Evolutionary conservation across 2,797 vertebrate species (phyloP), one percentile per base, ranked within the genome.

Genomic region (Yasuhikotakia modesta): DNA sequence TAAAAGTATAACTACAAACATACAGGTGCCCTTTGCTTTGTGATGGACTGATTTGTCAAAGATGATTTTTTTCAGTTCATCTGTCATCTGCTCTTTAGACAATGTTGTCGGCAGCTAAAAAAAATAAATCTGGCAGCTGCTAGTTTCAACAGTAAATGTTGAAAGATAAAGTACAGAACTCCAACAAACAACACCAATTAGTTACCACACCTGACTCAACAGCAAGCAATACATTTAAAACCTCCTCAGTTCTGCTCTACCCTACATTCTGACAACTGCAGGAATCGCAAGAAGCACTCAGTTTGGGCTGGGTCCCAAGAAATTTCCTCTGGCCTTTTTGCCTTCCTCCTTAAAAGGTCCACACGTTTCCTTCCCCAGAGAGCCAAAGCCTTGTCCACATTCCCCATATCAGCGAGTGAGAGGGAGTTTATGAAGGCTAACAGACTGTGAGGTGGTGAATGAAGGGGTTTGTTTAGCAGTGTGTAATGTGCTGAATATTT

Each of bases 251-350:
- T 43, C 24, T 72, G 48, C 48, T 76, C 3, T 14, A 77, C 4
- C 63, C 67, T 53, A 27, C 8, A 13, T 5, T n/a, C 72, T 50
- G 64, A 81, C 73, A 83, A 14, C 78, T 76, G 66, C 70, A 80
- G 48, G 60, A 53, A 35, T 35, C 52, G 46, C 16, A 73, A 53
- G 78, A 76, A 83, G 69, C n/a, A 3, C 52, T 71, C n/a, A 57
- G 58, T n/a, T 21, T 71, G 46, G 60, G 35, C 24, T 76, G 22
- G 55, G 22, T 24, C 67, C 12, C 71, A 64, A 35, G 12, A 32
- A 70, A 46, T 64, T 85, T 86, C 81, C 85, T 84, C 48, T 35
- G 30, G 55, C 77, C 58, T 50, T 80, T 69, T 73, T 80, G 75
- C 12, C 66, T 85, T 86, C 81, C 85, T 83, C 24, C 48, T 61